These are phyloP conservation scores for Desmophyllum pertusum DNA, from an alignment of 92 coral and sea anemone species.

Conservation along the genomic window DNA sequence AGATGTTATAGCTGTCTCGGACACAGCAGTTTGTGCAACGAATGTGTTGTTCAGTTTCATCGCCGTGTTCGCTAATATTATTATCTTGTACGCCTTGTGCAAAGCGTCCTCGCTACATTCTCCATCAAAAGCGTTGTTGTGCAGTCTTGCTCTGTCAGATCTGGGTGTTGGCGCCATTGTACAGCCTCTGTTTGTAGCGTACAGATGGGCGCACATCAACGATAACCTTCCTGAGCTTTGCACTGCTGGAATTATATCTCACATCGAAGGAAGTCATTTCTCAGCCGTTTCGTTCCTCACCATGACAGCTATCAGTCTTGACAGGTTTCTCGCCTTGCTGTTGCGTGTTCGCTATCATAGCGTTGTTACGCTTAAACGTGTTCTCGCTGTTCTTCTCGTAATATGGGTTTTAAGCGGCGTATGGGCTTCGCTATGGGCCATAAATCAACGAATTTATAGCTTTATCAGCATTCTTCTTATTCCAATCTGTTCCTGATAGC, in stretches of 20 bases:
- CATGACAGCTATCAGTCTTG: conserved; percentile 41
- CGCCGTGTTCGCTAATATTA: conserved; percentile 36
- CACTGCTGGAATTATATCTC: conserved; percentile 36
- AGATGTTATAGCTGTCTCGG: not conserved
- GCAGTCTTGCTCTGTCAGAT: conserved; percentile 54
- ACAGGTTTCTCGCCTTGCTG: conserved; percentile 47
- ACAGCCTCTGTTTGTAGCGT: conserved; percentile 49
- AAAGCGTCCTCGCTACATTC: conserved; percentile 38
- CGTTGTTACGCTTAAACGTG: conserved; percentile 36
- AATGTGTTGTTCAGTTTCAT: conserved; percentile 27
- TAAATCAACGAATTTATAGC: conserved; percentile 23
- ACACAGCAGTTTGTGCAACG: conserved; percentile 7
- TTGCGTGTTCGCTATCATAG: conserved; percentile 37
- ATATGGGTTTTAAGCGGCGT: conserved; percentile 28
- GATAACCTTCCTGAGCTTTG: conserved; percentile 6
- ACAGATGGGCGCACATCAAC: conserved; percentile 41
- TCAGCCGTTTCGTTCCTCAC: conserved; percentile 53
- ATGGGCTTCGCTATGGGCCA: conserved; percentile 37
- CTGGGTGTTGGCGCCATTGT: conserved; percentile 56
- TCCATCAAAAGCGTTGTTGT: conserved; percentile 44
- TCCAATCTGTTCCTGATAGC: conserved; percentile 27
- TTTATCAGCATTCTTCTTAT: not conserved
- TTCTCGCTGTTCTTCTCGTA: conserved; percentile 2
- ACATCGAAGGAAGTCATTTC: conserved; percentile 44
- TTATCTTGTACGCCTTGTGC: conserved; percentile 32